Evolutionary conservation across 37 sponge, comb jelly and placozoan species (phyloP), one percentile per base, ranked within the genome.

Genomic region (Spongia lamella): DNA sequence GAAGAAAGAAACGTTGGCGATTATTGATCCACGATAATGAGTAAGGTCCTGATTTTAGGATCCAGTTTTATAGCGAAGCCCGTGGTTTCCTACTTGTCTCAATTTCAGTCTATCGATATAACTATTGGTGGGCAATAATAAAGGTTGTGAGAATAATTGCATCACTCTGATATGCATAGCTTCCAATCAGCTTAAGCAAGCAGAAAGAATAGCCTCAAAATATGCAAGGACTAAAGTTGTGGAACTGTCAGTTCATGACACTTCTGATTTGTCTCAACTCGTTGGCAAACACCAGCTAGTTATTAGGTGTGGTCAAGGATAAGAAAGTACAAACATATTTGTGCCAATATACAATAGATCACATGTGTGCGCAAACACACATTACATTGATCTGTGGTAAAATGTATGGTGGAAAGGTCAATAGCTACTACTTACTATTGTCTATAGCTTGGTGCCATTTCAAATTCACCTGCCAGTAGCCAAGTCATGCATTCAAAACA

Each of bases 61-160:
- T 91, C 99, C 3, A 96, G 99, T 7, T 77, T 63, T 53, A 88
- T 87, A 0, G 75, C 84, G 9, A 84, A 53, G 21, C 99, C 99
- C 17, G 58, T 94, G 38, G 83, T 98, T 16, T 88, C 94, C 61
- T 92, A 83, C 38, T 75, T 98, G 43, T 79, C 88, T 20, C 65
- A 84, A 34, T 70, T 80, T 21, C 71, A 84, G 15, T 34, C 29
- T 24, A 38, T 85, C n/a, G 53, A 68, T 36, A 71, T 97, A 14
- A 94, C 92, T 33, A 69, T 97, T 0, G 98, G 96, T 97, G 29
- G 73, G 84, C 33, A 7, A 1, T 11, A 29, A 21, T 29, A 14
- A 30, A 64, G 13, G 34, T 36, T 20, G 6, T 64, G 11, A 7
- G 26, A 14, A 13, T 64, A 5, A 30, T 64, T 64, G 33, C 26